A percentile compares a stretch with the other conserved stretches of the same genome.
These are phyloP conservation scores for Mastacembelus armatus DNA, from an alignment of 2,797 vertebrate genomes.

Conservation along the genomic window DNA sequence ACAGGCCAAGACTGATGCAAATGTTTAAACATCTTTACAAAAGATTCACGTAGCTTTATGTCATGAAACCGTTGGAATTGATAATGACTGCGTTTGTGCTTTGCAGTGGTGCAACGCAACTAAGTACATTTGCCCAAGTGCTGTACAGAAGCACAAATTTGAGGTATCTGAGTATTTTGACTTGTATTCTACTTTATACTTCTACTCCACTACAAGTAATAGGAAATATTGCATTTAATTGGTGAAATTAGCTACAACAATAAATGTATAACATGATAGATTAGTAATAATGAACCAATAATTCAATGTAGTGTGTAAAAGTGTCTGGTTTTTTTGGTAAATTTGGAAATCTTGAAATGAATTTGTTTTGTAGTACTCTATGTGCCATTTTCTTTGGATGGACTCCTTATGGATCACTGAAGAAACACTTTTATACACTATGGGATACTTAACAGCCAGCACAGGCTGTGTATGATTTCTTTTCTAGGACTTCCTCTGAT, in stretches of 20 bases:
- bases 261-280: not conserved
- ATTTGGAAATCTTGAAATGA: too few relatives aligned
- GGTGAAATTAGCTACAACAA: not conserved
- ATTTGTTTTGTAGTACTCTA: not conserved
- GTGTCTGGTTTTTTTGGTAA: too few relatives aligned
- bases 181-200: not conserved
- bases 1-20: rapidly evolving
- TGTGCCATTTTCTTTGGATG: not conserved
- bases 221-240: not conserved
- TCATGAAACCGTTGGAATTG: too few relatives aligned
- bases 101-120: too few relatives aligned
- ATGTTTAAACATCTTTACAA: too few relatives aligned
- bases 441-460: not conserved
- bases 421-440: not conserved
- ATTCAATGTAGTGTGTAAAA: too few relatives aligned
- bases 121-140: too few relatives aligned
- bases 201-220: too few relatives aligned
- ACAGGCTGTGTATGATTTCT: slow-evolving; percentile 6
- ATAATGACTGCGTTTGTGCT: too few relatives aligned
- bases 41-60: too few relatives aligned
- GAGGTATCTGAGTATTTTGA: too few relatives aligned
- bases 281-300: not conserved
- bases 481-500: slow-evolving; percentile 50
- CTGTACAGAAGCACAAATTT: too few relatives aligned
- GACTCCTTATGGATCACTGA: not conserved